Percentiles rank a stretch among this genome's conserved stretches.
Evolutionary conservation across 1,140 invertebrate species (phyloP).

Genomic region (Mizuhopecten yessoensis): DNA sequence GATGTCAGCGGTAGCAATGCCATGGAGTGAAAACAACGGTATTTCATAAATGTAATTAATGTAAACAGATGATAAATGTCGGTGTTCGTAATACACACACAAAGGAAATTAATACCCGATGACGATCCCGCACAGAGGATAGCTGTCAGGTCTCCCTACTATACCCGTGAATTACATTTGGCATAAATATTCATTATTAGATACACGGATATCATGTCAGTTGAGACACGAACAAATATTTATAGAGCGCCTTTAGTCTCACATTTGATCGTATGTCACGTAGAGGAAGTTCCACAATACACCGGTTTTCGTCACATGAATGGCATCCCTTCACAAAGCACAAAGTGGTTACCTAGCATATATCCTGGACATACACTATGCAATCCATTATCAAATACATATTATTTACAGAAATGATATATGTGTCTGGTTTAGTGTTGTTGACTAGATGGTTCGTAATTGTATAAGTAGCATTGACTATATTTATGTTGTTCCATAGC

Average conservation of each 20-base stretch:
- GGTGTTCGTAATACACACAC: neutral
- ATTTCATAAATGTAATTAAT: neutral
- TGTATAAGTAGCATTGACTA: too few species aligned
- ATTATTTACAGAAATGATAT: neutral
- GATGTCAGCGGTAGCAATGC: neutral
- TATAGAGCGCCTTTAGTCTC: too few species aligned
- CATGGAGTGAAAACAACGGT: neutral
- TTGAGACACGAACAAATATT: too few species aligned
- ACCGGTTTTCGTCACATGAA: too few species aligned
- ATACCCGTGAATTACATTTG: conserved; percentile 3
- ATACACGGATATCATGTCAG: neutral
- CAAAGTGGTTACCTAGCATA: neutral
- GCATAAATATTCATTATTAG: neutral
- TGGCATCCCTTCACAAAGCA: too few species aligned
- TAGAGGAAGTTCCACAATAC: too few species aligned
- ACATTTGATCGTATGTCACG: too few species aligned
- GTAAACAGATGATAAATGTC: neutral
- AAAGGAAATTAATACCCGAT: neutral
- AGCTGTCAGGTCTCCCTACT: neutral
- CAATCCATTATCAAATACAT: neutral
- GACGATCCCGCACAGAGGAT: neutral
- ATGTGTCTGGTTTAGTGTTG: too few species aligned
- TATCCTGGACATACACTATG: neutral
- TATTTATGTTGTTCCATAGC: too few species aligned
- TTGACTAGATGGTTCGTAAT: too few species aligned